Evolutionary conservation across 2,797 vertebrate species (phyloP).

Genomic region (Vireo griseus): DNA sequence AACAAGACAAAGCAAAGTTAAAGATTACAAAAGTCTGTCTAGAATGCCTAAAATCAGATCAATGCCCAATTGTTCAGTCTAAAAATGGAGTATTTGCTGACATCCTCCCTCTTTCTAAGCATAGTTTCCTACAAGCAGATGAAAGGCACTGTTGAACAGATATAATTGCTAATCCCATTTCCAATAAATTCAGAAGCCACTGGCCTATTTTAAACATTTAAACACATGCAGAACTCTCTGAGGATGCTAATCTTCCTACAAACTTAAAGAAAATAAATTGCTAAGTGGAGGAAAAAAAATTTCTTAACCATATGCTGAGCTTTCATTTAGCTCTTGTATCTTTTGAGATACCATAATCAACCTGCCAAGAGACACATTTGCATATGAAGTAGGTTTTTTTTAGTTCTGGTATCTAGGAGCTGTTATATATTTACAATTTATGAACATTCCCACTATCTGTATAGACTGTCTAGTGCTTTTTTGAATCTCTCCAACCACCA

Average conservation of each 20-base stretch:
- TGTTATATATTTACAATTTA: background rate
- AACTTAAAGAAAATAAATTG: background rate
- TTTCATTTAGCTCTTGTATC: background rate
- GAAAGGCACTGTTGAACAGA: background rate
- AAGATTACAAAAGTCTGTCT: background rate
- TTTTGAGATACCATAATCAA: background rate
- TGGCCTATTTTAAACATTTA: background rate
- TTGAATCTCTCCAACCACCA: background rate
- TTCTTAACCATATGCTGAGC: background rate
- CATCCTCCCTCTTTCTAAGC: background rate
- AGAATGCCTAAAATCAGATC: background rate
- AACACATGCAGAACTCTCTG: background rate
- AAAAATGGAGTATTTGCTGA: background rate
- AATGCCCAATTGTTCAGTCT: background rate
- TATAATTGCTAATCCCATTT: background rate
- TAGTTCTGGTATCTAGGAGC: background rate
- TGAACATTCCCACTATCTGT: background rate
- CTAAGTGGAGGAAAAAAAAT: background rate
- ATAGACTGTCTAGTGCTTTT: background rate
- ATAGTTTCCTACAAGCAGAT: background rate
- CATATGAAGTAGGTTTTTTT: background rate
- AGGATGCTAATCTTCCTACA: background rate
- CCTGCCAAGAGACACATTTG: background rate
- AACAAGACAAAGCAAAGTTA: background rate
- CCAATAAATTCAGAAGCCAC: background rate